A percentile compares a stretch with the other conserved stretches of the same genome.
Evolutionary conservation across 2,888 invertebrate genomes (phyloP).

Genomic region (Cancer borealis): DNA sequence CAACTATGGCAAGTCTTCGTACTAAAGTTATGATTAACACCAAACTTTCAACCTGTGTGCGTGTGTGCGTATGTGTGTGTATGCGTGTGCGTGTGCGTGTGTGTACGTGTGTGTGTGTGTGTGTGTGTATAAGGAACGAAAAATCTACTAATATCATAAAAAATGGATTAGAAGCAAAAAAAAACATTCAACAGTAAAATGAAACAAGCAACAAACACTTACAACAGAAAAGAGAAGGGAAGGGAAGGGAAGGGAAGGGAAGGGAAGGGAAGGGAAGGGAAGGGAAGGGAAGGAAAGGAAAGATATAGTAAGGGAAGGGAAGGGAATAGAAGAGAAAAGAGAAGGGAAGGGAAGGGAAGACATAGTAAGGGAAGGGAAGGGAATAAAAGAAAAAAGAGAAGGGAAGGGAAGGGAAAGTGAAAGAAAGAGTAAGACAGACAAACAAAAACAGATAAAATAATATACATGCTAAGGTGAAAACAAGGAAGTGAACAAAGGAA

Average conservation of each 20-base stretch:
- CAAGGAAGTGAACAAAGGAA: not conserved
- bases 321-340: not conserved
- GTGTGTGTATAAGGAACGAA: not conserved
- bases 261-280: not conserved
- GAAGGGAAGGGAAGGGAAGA: not conserved
- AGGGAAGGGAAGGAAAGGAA: not conserved
- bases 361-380: not conserved
- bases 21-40: not conserved
- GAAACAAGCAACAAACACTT: not conserved
- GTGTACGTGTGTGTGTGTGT: conserved; percentile 33
- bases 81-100: not conserved
- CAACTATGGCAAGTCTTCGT: no score
- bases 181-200: no score
- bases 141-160: not conserved
- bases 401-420: not conserved
- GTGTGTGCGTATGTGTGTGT: not conserved
- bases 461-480: not conserved
- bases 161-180: not conserved
- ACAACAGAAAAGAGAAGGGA: not conserved
- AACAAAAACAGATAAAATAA: not conserved
- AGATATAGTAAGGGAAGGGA: not conserved
- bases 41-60: not conserved
- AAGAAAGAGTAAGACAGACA: not conserved
- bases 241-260: not conserved
- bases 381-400: not conserved